Percentiles rank a stretch among this genome's conserved stretches.
Evolutionary conservation across 2,797 vertebrate genomes (phyloP).

Genomic region (Catharus ustulatus): DNA sequence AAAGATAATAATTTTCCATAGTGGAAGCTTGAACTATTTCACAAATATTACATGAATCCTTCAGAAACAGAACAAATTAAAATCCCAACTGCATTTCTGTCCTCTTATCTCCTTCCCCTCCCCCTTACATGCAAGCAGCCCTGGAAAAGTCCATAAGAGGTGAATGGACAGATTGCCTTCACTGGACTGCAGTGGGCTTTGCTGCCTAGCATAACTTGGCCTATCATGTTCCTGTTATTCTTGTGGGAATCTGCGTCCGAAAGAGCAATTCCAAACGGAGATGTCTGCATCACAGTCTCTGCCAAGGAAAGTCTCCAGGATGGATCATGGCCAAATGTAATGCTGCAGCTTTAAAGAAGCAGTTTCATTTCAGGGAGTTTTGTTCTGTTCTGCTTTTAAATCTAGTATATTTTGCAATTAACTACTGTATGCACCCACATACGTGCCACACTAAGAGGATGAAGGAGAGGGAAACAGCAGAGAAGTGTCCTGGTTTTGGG

Average conservation of each 20-base stretch:
- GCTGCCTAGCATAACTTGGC: not conserved
- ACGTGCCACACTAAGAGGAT: not conserved
- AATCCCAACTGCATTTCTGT: not conserved
- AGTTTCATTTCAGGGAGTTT: not conserved
- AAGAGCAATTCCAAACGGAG: slow-evolving; percentile 39
- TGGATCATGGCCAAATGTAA: not conserved
- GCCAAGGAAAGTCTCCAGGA: slow-evolving; percentile 27
- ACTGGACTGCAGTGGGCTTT: not conserved
- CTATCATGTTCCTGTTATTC: slow-evolving; percentile 29
- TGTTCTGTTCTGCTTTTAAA: not conserved
- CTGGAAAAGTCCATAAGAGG: not conserved
- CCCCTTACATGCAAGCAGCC: not conserved
- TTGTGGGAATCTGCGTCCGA: not conserved
- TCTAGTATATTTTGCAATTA: not conserved
- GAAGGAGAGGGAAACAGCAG: not conserved
- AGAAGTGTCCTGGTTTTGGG: not conserved
- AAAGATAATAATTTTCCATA: not conserved
- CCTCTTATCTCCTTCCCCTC: not conserved
- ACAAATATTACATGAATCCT: not conserved
- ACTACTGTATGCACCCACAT: not conserved
- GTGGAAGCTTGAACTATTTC: not conserved
- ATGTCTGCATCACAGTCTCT: not conserved
- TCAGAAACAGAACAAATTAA: not conserved
- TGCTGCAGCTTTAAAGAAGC: slow-evolving; percentile 2
- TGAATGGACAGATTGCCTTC: not conserved